Base-by-base conservation (phyloP, 2,797 vertebrate species). In the Borostomias antarcticus region DNA sequence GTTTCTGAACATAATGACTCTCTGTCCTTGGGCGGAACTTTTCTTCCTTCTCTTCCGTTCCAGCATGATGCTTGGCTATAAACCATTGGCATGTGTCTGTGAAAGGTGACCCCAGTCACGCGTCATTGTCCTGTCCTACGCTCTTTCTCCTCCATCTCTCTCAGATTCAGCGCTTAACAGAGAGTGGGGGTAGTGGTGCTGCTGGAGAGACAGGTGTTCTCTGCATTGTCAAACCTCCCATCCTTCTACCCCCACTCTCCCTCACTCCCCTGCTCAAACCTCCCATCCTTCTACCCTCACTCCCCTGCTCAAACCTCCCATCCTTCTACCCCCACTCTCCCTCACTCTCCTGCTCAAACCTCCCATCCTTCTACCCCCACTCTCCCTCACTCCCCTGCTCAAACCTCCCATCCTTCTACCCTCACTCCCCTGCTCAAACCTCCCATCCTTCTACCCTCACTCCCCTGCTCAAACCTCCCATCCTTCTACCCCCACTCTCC, bases 241-340 rank as follows among this genome's bases (percentile, higher is more conserved):
- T 57, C 30, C 57, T 25, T 47, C 25, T 33, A 47, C 67, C 66
- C 40, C 61, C 50, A 53, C 75, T 23, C 64, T 58, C 56, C 62
- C 64, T 54, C 60, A 15, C 54, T n/a, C 9, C 25, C n/a, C n/a
- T n/a, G n/a, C n/a, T n/a, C n/a, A n/a, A n/a, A n/a, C n/a, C n/a
- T 26, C 61, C 25, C 9, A 4, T 3, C 23, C 23, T 25, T 17
- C 69, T 60, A n/a, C 26, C 26, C 35, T 11, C 47, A 52, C 50
- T n/a, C 63, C 52, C 60, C 21, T 64, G 1, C n/a, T 2, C 59
- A 57, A 53, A 54, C 54, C 72, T n/a, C n/a, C n/a, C n/a, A n/a
- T n/a, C n/a, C n/a, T n/a, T n/a, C 2, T 26, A 63, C 25, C 9
- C 8, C 5, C 23, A 15, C 33, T 17, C 69, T 60, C 26, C 26